phyloP scores from a whole-genome alignment of 2,113 vertebrate species.

The Octodon degus region DNA sequence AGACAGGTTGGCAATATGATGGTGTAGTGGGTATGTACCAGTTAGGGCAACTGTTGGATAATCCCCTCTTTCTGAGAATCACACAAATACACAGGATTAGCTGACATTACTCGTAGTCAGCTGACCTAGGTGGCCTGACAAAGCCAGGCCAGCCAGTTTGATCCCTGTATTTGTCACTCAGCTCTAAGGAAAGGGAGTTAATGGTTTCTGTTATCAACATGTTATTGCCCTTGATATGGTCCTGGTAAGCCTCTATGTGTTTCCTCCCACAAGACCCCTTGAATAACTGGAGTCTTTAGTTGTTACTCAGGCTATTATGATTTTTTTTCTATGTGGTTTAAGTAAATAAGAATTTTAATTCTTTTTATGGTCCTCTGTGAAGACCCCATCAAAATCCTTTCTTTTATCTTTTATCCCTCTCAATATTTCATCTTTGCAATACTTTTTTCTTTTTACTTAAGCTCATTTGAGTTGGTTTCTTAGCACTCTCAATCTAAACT shows the following conservation, averaged over 20 bases:
- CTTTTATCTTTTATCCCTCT: background rate
- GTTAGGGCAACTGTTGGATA: background rate
- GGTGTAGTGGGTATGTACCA: background rate
- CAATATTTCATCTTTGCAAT: background rate
- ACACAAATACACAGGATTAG: background rate
- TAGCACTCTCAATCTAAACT: conserved; percentile 19
- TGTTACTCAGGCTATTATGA: background rate
- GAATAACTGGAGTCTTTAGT: background rate
- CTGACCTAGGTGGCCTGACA: background rate
- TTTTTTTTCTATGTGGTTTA: background rate
- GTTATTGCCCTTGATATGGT: background rate
- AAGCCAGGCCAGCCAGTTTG: background rate
- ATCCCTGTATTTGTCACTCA: background rate
- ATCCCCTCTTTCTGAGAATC: background rate
- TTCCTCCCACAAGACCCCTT: background rate
- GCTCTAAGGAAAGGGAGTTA: background rate
- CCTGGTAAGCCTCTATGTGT: background rate
- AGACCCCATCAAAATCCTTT: conserved; percentile 13
- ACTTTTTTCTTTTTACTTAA: conserved; percentile 22
- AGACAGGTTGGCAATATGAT: background rate
- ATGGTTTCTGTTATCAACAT: background rate
- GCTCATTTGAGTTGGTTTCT: background rate
- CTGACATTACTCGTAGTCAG: background rate
- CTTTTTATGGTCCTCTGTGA: background rate
- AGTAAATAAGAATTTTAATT: conserved; percentile 33